A percentile compares a stretch with the other conserved stretches of the same genome.
These are phyloP conservation scores for Harpagoxenus sublaevis DNA, from an alignment of 2,888 invertebrate species.

Conservation along the genomic window DNA sequence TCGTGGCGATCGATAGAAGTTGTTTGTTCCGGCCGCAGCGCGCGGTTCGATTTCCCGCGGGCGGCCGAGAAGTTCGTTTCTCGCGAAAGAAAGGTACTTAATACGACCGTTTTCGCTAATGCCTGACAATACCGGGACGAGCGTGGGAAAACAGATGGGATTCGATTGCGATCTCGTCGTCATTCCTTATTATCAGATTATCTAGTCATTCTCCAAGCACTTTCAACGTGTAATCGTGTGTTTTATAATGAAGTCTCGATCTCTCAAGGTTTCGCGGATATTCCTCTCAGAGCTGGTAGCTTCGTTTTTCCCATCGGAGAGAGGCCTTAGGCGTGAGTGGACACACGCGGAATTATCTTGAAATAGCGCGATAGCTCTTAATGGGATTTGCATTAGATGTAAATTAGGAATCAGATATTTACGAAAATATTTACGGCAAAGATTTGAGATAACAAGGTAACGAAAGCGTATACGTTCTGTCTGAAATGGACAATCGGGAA, in stretches of 20 bases:
- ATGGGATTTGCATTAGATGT: neutral
- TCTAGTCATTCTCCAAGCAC: slow-evolving; percentile 15
- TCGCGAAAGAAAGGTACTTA: slow-evolving; percentile 1
- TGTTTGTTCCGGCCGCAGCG: neutral
- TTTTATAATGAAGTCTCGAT: slow-evolving; percentile 38
- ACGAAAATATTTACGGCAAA: neutral
- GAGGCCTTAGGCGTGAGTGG: neutral
- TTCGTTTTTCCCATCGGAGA: neutral
- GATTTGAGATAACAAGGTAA: neutral
- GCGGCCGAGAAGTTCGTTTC: neutral
- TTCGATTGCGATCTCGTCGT: slow-evolving; percentile 19
- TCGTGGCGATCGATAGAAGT: slow-evolving; percentile 36
- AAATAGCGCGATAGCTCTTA: neutral
- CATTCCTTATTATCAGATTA: slow-evolving; percentile 36
- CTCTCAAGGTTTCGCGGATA: slow-evolving; percentile 33
- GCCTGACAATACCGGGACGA: slow-evolving; percentile 18
- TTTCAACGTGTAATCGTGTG: slow-evolving; percentile 16
- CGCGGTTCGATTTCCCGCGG: slow-evolving; percentile 18
- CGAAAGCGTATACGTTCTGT: neutral
- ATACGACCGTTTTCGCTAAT: neutral
- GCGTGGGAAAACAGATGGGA: slow-evolving; percentile 34
- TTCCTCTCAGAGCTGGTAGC: neutral
- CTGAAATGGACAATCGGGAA: neutral
- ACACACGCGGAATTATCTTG: slow-evolving; percentile 2
- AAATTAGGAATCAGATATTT: slow-evolving; percentile 18